Conservation (phyloP, 2,888 invertebrate genomes). For the Cryptus viduatorius region DNA sequence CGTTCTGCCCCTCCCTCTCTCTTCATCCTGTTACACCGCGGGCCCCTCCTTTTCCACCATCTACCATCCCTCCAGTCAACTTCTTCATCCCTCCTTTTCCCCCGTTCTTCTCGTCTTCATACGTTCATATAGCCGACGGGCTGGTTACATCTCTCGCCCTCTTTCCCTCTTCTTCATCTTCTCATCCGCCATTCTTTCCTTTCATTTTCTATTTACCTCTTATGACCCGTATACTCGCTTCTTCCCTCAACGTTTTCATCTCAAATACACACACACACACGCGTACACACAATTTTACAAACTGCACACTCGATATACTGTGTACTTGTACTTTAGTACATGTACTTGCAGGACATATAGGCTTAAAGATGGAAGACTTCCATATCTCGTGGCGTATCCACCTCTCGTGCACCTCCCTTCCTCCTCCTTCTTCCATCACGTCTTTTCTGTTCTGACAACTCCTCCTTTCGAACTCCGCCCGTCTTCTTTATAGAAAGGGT, state of each 20-base stretch:
- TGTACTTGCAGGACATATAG: constrained; percentile 2
- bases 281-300: not conserved
- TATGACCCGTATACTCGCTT: constrained; percentile 12
- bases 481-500: not conserved
- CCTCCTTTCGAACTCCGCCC: constrained; percentile 1
- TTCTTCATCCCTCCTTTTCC: constrained; percentile 68
- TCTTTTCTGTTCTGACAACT: constrained; percentile 1
- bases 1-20: constrained; percentile 71
- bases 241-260: constrained; percentile 18
- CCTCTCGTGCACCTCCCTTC: constrained; percentile 5
- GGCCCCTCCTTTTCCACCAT: constrained; percentile 63
- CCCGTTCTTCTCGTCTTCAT: constrained; percentile 70
- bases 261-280: not conserved
- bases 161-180: constrained; percentile 49
- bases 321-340: not conserved
- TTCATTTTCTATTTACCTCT: constrained; percentile 54
- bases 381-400: constrained; percentile 20
- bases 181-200: constrained; percentile 40
- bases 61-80: constrained; percentile 66
- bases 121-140: constrained; percentile 54
- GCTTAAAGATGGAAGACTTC: constrained; percentile 44
- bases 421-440: not conserved
- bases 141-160: constrained; percentile 36
- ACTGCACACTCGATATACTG: not conserved
- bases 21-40: constrained; percentile 62